Evolutionary conservation across 2,797 vertebrate genomes (phyloP).

Genomic region (Cheracebus regulus): DNA sequence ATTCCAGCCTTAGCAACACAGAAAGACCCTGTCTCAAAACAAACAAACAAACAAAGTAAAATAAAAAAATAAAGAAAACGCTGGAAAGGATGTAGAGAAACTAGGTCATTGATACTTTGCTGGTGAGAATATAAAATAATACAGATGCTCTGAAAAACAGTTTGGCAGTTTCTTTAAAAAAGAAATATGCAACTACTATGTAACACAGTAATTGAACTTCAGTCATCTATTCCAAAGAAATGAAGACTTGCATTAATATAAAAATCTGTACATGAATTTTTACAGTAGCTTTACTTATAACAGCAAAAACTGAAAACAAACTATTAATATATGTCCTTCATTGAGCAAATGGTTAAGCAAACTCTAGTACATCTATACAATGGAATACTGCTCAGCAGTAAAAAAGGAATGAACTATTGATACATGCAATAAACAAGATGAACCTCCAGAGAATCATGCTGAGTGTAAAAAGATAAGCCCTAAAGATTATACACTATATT

Average conservation of each 20-base stretch:
- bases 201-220: neutral
- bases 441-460: neutral
- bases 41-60: neutral
- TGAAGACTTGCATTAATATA: neutral
- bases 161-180: neutral
- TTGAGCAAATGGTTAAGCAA: neutral
- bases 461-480: neutral
- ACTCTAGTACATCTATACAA: accelerated
- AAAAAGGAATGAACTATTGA: neutral
- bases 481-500: too few species aligned
- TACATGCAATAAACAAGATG: neutral
- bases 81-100: neutral
- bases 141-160: neutral
- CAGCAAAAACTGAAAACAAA: neutral
- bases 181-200: neutral
- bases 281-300: neutral
- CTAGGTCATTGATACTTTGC: neutral
- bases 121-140: neutral
- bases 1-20: neutral
- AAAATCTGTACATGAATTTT: neutral
- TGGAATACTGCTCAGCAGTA: neutral
- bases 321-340: neutral
- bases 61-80: neutral
- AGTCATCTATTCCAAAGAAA: neutral
- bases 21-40: neutral